These are phyloP conservation scores for Lucinisca nassula DNA, from an alignment of 2,888 invertebrate genomes.

Conservation along the genomic window DNA sequence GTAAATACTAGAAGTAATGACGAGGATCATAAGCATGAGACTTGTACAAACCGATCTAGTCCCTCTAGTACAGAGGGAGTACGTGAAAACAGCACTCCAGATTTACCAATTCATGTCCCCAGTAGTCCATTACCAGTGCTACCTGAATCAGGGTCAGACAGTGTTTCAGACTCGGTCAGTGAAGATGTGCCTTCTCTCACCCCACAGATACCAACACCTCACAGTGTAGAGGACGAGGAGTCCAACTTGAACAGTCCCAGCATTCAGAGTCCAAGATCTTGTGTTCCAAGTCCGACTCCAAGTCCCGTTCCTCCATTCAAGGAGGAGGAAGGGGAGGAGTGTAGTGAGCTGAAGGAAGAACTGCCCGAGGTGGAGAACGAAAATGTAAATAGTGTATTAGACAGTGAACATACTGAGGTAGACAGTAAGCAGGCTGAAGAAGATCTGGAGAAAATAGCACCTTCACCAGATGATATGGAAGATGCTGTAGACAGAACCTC, in stretches of 20 bases:
- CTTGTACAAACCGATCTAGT: conserved; percentile 64
- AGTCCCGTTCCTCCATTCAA: conserved; percentile 53
- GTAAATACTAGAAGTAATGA: conserved; percentile 1
- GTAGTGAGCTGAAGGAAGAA: no score
- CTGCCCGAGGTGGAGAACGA: no score
- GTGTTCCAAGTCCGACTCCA: conserved; percentile 13
- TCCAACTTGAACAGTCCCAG: conserved; percentile 39
- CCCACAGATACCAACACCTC: conserved; percentile 80
- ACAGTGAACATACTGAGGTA: background rate
- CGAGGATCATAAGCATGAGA: conserved; percentile 63
- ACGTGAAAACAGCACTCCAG: conserved; percentile 72
- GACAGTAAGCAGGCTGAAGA: background rate
- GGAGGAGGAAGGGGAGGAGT: background rate
- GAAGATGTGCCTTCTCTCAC: conserved; percentile 79
- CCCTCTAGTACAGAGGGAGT: conserved; percentile 75
- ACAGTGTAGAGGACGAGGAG: conserved; percentile 66
- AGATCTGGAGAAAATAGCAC: no score
- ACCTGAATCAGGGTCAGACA: conserved; percentile 73
- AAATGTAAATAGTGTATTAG: background rate
- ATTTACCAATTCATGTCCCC: conserved; percentile 72
- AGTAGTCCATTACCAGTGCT: conserved; percentile 77
- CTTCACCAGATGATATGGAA: no score
- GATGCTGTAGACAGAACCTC: no score
- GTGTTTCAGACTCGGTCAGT: conserved; percentile 76
- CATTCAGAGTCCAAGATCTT: conserved; percentile 23